Conservation (phyloP, 1,140 invertebrate species). For the Brachionus paranguensis region DNA sequence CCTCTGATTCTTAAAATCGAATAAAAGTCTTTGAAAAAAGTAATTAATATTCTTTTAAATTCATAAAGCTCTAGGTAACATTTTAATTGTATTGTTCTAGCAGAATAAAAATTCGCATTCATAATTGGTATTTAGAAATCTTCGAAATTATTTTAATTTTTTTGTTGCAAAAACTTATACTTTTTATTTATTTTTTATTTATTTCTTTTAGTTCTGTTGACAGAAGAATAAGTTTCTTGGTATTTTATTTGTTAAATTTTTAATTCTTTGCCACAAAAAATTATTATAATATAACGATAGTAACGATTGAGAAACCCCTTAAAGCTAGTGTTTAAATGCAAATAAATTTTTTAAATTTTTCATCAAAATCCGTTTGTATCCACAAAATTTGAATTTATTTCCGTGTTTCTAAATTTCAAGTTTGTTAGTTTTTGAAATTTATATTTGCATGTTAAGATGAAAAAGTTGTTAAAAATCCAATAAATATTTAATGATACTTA, state of each 20-base stretch:
- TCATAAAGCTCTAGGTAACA: background rate
- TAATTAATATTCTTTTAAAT: background rate
- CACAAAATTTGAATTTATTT: background rate
- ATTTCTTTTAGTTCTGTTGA: background rate
- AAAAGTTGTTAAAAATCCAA: background rate
- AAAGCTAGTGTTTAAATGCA: background rate
- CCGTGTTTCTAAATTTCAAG: background rate
- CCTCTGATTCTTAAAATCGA: background rate
- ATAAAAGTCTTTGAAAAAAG: background rate
- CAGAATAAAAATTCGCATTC: background rate
- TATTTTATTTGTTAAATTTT: background rate
- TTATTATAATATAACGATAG: conserved; percentile 28
- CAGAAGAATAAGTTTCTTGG: background rate
- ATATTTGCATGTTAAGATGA: background rate
- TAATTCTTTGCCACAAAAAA: background rate
- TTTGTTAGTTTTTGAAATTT: background rate
- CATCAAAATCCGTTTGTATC: background rate
- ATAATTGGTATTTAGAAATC: background rate
- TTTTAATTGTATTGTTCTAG: background rate
- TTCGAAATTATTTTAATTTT: background rate
- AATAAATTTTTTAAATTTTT: background rate
- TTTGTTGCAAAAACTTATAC: background rate
- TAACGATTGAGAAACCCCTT: conserved; percentile 18
- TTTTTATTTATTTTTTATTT: background rate
- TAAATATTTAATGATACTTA: too few species aligned